Base-by-base conservation (phyloP, 2,888 invertebrate genomes). In the Agrotis exclamationis region DNA sequence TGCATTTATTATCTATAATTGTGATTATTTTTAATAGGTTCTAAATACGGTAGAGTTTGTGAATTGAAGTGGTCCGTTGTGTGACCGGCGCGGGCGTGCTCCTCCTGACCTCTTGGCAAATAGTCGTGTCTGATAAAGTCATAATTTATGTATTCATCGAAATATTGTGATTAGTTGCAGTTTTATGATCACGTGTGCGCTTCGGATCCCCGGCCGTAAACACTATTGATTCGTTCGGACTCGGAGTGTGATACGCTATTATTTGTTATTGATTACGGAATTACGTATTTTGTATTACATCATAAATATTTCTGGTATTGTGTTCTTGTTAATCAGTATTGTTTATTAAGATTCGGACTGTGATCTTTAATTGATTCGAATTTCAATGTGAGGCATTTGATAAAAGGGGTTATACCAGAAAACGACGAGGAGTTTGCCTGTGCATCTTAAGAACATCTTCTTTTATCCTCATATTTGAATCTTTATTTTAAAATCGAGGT, bases 1-100 rank as follows among this genome's bases (percentile, higher is more conserved):
- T 83, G 84, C 62, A 57, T 75, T 57, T 79, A 75, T 79, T 85
- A 85, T 86, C 84, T 84, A 80, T 86, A 84, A 87, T 86, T 85
- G 82, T 86, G 85, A 85, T 85, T 85, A 81, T 83, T 87, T 87
- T 85, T 85, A 86, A 86, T 85, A 86, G 76, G 76, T 84, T 85
- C 81, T 85, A 86, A 88, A 88, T 86, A 83, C 84, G 79, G 83
- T 83, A 78, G 77, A 84, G 79, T 84, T 84, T 65, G 77, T 85
- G 83, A 84, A 86, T 85, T 88, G 72, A 79, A 82, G 76, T 79
- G 83, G 82, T 79, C 70, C 79, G 84, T 82, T 84, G 76, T 86
- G 60, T 77, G 77, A 80, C 71, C 82, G 84, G 63, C 63, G 75
- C 77, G 72, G 60, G 70, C 74, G 57, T 71, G 82, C 82, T 69